Percentiles rank a stretch among this genome's conserved stretches.
Conservation (phyloP, 1,140 invertebrate species). For the Yoshiicerus persimilis region DNA sequence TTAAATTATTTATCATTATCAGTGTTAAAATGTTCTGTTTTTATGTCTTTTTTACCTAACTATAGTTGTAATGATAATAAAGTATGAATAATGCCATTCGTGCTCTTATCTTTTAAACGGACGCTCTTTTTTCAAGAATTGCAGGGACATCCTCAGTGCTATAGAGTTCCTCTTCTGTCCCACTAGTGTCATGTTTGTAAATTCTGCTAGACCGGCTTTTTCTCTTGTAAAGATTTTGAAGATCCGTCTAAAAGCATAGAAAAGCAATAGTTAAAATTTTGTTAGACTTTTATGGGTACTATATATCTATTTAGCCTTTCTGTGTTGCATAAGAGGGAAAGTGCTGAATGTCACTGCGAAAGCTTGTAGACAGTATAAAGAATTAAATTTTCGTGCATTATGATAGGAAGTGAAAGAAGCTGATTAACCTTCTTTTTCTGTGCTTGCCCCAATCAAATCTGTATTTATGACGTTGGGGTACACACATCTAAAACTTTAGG, state of each 20-base stretch:
- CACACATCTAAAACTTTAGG: too few relatives aligned
- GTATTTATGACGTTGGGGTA: too few relatives aligned
- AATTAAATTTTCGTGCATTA: too few relatives aligned
- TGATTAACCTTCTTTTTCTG: too few relatives aligned
- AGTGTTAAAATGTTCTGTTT: background rate
- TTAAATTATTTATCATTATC: background rate
- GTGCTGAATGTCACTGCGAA: background rate
- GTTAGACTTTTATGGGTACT: background rate
- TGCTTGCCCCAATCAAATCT: too few relatives aligned
- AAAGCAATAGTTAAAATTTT: background rate
- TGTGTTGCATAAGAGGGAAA: background rate
- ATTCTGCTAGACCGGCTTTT: constrained; percentile 45
- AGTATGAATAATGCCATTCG: background rate
- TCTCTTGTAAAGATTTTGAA: constrained; percentile 43
- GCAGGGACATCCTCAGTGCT: constrained; percentile 42
- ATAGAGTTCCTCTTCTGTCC: constrained; percentile 45
- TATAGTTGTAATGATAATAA: background rate
- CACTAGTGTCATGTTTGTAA: constrained; percentile 40
- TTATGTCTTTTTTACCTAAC: background rate
- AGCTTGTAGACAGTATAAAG: too few relatives aligned
- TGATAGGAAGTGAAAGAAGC: too few relatives aligned
- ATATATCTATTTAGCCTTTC: too few relatives aligned
- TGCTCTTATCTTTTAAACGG: constrained; percentile 26
- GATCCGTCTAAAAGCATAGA: constrained; percentile 35
- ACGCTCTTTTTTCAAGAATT: constrained; percentile 42